Evolutionary conservation across 1,140 invertebrate species (phyloP).

Genomic region (Pseudobourletiella spinata): DNA sequence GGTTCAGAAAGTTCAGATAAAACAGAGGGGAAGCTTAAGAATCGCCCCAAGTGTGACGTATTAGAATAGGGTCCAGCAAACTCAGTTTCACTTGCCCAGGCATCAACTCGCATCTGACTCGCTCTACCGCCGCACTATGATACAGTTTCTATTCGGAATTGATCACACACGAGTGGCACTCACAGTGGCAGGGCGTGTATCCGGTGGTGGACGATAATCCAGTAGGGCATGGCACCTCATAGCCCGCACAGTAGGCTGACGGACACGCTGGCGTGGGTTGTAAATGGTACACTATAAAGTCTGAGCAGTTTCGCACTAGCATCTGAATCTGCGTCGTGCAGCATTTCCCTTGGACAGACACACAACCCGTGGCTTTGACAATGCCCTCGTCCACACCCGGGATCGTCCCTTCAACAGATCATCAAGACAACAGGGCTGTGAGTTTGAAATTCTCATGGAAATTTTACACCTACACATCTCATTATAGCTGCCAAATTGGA

Average conservation of each 20-base stretch:
- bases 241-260: slow-evolving; percentile 38
- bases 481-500: too few relatives aligned
- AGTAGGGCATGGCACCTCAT: slow-evolving; percentile 36
- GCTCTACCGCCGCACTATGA: too few relatives aligned
- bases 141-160: too few relatives aligned
- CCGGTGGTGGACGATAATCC: slow-evolving; percentile 34
- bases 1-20: too few relatives aligned
- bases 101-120: too few relatives aligned
- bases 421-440: too few relatives aligned
- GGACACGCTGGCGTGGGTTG: slow-evolving; percentile 37
- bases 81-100: too few relatives aligned
- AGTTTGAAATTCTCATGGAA: too few relatives aligned
- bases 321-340: slow-evolving; percentile 34
- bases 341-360: slow-evolving; percentile 34
- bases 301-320: slow-evolving; percentile 36
- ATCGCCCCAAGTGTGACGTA: too few relatives aligned
- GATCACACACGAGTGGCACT: slow-evolving; percentile 16
- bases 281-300: slow-evolving; percentile 37
- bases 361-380: slow-evolving; percentile 35
- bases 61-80: too few relatives aligned
- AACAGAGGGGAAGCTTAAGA: too few relatives aligned
- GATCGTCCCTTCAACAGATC: slow-evolving; percentile 34
- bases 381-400: slow-evolving; percentile 37
- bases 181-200: slow-evolving; percentile 37
- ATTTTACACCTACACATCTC: too few relatives aligned